A percentile compares a stretch with the other conserved stretches of the same genome.
Conservation (phyloP, 2,888 invertebrate genomes). For the Folsomia candida region DNA sequence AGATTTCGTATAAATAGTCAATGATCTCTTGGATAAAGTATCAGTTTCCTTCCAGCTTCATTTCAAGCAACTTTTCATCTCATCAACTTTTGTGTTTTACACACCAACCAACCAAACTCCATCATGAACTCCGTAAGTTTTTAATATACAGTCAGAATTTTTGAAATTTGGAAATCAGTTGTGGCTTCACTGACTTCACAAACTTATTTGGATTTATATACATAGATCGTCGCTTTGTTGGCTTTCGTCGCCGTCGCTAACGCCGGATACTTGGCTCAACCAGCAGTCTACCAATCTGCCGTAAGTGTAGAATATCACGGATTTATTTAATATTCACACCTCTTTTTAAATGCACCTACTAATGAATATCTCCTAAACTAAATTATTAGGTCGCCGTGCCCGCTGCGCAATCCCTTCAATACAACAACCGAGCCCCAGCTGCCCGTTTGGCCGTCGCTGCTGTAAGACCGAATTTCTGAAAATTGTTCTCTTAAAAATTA, state of each 20-base stretch:
- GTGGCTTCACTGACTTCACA: too few species aligned
- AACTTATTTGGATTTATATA: background rate
- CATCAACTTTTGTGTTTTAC: background rate
- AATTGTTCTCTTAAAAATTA: too few species aligned
- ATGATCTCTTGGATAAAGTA: background rate
- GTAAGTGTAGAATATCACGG: background rate
- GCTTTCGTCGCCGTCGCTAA: slow-evolving; percentile 25
- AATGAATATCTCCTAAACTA: too few species aligned
- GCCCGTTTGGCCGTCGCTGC: slow-evolving; percentile 12
- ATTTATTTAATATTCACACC: too few species aligned
- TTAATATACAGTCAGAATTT: background rate
- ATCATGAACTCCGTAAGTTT: background rate
- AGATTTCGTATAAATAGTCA: background rate
- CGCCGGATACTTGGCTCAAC: slow-evolving; percentile 19
- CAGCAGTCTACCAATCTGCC: slow-evolving; percentile 7
- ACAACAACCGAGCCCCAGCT: background rate
- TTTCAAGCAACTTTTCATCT: background rate
- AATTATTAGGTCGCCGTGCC: background rate
- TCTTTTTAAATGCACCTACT: too few species aligned
- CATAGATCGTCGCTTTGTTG: slow-evolving; percentile 24
- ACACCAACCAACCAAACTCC: background rate
- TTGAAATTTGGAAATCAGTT: background rate
- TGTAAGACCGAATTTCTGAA: too few species aligned
- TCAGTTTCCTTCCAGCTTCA: background rate
- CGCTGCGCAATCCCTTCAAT: background rate